Conservation (phyloP, 1,140 invertebrate genomes). For the Colletes gigas region DNA sequence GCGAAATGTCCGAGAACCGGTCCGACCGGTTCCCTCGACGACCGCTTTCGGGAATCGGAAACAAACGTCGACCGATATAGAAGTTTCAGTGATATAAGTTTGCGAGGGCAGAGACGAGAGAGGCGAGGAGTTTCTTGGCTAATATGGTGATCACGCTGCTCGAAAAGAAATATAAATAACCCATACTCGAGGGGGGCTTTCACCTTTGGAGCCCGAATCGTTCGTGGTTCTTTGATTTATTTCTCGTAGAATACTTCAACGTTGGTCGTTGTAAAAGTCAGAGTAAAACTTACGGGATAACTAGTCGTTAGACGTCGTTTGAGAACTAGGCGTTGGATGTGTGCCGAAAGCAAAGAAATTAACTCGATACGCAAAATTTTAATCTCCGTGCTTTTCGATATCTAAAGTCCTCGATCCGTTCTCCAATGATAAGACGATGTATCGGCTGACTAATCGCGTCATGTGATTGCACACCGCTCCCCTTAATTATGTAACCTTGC, state of each 20-base stretch:
- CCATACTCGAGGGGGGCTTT: background rate
- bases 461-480: background rate
- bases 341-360: background rate
- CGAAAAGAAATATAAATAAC: background rate
- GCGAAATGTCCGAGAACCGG: constrained; percentile 20
- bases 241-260: too few relatives aligned
- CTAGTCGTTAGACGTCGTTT: too few relatives aligned
- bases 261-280: too few relatives aligned
- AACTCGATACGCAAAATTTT: background rate
- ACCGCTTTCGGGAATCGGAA: constrained; percentile 39
- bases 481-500: background rate
- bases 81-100: constrained; percentile 17
- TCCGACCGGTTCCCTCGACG: constrained; percentile 22
- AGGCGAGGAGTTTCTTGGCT: background rate
- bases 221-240: too few relatives aligned
- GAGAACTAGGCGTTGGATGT: too few relatives aligned
- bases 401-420: background rate
- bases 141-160: background rate
- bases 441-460: constrained; percentile 7
- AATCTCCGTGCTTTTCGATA: background rate
- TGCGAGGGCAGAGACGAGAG: background rate
- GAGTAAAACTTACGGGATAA: too few relatives aligned
- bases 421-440: background rate
- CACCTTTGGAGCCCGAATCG: too few relatives aligned
- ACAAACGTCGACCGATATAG: constrained; percentile 40